A percentile compares a stretch with the other conserved stretches of the same genome.
phyloP scores from a whole-genome alignment of 2,888 invertebrate species.

The Drosophila infuscata region DNA sequence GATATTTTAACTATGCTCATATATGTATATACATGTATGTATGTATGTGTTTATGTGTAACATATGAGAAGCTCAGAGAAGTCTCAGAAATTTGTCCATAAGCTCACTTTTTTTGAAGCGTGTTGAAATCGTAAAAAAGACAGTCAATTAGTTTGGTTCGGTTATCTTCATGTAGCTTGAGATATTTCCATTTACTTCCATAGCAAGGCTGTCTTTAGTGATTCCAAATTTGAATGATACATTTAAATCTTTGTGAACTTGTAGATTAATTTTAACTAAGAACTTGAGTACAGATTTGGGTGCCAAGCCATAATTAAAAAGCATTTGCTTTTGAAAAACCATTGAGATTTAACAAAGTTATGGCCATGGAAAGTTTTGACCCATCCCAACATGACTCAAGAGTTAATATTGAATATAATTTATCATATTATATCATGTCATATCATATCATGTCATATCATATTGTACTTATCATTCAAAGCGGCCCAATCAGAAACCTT shows the following conservation, averaged over 20 bases:
- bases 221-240: background rate
- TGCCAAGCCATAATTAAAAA: too few species aligned
- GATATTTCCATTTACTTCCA: background rate
- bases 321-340: too few species aligned
- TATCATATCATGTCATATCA: slow-evolving; percentile 22
- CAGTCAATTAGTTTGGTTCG: background rate
- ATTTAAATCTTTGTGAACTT: background rate
- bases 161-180: background rate
- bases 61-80: slow-evolving; percentile 2
- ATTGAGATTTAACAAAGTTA: too few species aligned
- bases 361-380: too few species aligned
- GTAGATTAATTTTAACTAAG: too few species aligned
- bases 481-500: slow-evolving; percentile 29
- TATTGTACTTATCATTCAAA: slow-evolving; percentile 31
- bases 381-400: background rate
- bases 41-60: slow-evolving; percentile 5
- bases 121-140: background rate
- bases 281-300: too few species aligned
- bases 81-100: background rate
- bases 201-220: background rate
- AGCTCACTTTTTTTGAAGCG: background rate
- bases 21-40: background rate
- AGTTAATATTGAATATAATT: background rate
- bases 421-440: slow-evolving; percentile 22
- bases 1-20: slow-evolving; percentile 6